These are phyloP conservation scores for Micronisus gabar DNA, from an alignment of 2,113 vertebrate genomes.

Conservation along the genomic window DNA sequence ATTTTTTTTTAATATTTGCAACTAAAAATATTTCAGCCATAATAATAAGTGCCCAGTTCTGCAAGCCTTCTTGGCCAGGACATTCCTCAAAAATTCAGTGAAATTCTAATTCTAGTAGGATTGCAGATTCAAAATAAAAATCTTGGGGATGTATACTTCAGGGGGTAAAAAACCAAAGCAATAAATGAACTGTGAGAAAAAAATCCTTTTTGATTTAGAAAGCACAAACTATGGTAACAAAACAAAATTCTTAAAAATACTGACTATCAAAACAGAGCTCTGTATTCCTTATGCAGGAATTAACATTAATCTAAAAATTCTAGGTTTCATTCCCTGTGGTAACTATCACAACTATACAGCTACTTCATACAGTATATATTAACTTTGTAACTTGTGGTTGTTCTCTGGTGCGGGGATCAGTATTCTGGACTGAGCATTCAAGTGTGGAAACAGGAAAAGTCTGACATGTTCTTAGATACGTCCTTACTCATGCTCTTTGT, in stretches of 20 bases:
- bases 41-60: not conserved
- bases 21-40: conserved; percentile 14
- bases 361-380: conserved; percentile 66
- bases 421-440: conserved; percentile 43
- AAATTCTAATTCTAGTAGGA: not conserved
- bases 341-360: conserved; percentile 58
- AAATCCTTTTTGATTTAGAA: not conserved
- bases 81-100: not conserved
- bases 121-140: not conserved
- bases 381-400: conserved; percentile 52
- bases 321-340: conserved; percentile 48
- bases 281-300: not conserved
- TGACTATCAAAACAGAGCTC: not conserved
- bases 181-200: not conserved
- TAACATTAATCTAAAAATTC: conserved; percentile 51
- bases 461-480: conserved; percentile 36
- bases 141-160: not conserved
- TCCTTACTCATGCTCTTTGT: conserved; percentile 59
- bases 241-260: not conserved
- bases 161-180: not conserved
- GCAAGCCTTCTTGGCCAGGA: not conserved
- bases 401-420: conserved; percentile 25
- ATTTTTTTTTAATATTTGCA: conserved; percentile 32
- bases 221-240: not conserved
- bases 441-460: conserved; percentile 47